Evolutionary conservation across 1,140 invertebrate species (phyloP).

Genomic region (Glomeris maerens): DNA sequence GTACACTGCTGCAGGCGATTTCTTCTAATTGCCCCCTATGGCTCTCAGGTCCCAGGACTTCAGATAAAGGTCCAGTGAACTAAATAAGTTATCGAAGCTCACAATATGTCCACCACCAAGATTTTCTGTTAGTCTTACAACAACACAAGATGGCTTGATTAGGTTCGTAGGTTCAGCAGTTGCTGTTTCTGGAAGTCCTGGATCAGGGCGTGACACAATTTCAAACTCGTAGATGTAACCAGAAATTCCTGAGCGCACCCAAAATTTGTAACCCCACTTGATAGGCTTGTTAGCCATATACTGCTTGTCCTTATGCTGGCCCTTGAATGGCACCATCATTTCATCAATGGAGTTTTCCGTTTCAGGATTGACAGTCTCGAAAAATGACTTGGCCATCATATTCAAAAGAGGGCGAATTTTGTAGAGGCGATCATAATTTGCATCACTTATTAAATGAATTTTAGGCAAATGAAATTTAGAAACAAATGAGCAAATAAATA

Average conservation of each 20-base stretch:
- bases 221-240: constrained; percentile 5
- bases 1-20: not conserved
- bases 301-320: not conserved
- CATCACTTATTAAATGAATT: not conserved
- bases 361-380: constrained; percentile 3
- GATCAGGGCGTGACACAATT: not conserved
- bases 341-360: constrained; percentile 6
- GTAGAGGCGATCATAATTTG: constrained; percentile 5
- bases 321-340: constrained; percentile 8
- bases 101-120: not conserved
- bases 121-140: not conserved
- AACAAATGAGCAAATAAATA: too few relatives aligned
- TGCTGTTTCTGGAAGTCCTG: not conserved
- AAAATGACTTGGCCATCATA: not conserved
- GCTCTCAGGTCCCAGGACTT: not conserved
- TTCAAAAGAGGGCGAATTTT: constrained; percentile 4
- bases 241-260: constrained; percentile 4
- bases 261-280: constrained; percentile 4
- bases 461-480: too few relatives aligned
- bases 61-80: not conserved
- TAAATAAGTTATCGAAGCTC: constrained; percentile 3
- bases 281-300: constrained; percentile 2
- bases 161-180: not conserved
- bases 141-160: constrained; percentile 3
- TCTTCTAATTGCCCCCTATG: constrained; percentile 3